These are phyloP conservation scores for Trichonephila inaurata DNA, from an alignment of 1,140 invertebrate species.

Conservation along the genomic window DNA sequence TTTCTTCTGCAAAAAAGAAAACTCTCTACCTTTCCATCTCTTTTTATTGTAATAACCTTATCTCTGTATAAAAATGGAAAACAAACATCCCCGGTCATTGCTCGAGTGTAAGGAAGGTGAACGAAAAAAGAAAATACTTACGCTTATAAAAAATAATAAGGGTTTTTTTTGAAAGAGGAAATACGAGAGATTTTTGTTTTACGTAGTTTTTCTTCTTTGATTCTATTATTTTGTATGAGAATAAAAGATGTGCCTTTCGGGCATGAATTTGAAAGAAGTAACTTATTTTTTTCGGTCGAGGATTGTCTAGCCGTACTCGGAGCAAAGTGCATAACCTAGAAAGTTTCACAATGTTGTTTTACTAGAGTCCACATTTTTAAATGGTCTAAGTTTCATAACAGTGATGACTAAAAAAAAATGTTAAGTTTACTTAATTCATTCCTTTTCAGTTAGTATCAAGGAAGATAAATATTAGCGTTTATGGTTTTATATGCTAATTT, in stretches of 20 bases:
- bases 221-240: not conserved
- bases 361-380: no score
- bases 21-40: not conserved
- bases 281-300: not conserved
- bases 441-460: no score
- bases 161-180: not conserved
- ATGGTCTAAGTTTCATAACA: no score
- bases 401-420: no score
- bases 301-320: no score
- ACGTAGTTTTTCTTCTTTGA: not conserved
- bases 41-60: conserved; percentile 27
- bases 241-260: not conserved
- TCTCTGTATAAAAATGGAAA: conserved; percentile 19
- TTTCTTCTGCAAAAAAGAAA: not conserved
- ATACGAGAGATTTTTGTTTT: not conserved
- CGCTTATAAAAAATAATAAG: not conserved
- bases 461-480: no score
- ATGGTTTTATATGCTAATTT: no score
- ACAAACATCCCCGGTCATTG: conserved; percentile 13
- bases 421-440: no score
- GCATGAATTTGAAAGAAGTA: not conserved
- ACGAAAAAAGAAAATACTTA: not conserved
- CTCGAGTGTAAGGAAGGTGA: not conserved
- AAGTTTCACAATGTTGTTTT: no score
- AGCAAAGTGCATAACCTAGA: no score